Base-by-base conservation (phyloP, 2,797 vertebrate genomes). In the Odontamblyopus rebecca region DNA sequence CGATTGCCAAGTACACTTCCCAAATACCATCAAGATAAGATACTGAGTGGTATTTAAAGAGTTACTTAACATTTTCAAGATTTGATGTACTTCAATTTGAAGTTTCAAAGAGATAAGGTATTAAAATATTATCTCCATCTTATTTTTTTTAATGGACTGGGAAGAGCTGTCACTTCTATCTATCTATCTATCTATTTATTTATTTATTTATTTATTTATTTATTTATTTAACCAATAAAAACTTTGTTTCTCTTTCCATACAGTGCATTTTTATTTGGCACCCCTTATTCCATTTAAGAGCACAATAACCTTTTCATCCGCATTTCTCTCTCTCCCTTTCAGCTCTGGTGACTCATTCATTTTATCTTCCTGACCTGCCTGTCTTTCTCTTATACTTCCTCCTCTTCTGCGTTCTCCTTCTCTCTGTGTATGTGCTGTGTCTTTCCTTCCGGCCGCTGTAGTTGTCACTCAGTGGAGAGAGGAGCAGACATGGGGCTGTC, bases 401-500 rank as follows among this genome's bases (percentile, higher is more conserved):
- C 60, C 30, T 63, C 72, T 23, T 18, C 27, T 19, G 51, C 19
- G 61, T 29, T 59, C 57, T 41, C 69, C 57, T 50, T 5, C 51
- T 27, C 68, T 54, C 66, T 15, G 56, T 59, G 5, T 15, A 27
- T 59, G 23, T 59, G 23, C 11, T 7, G 11, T 64, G 44, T 69
- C 41, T 44, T 44, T 44, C 41, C 41, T 48, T 48, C 44, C 2
- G 44, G 44, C 44, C 50, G 57, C 29, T 77, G 72, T 69, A 72
- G 76, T 78, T 88, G 85, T 89, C 88, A 86, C 66, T 90, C 87
- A 87, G 70, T 73, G 61, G 81, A 81, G 74, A 80, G 73, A 53
- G 56, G 81, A 53, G 70, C 73, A 75, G 76, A 80, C 78, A 78
- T 70, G 69, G 56, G 62, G 57, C 68, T 78, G n/a, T 75, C 82